These are phyloP conservation scores for Erpobdella octoculata DNA, from an alignment of 2,888 invertebrate genomes.

Conservation along the genomic window DNA sequence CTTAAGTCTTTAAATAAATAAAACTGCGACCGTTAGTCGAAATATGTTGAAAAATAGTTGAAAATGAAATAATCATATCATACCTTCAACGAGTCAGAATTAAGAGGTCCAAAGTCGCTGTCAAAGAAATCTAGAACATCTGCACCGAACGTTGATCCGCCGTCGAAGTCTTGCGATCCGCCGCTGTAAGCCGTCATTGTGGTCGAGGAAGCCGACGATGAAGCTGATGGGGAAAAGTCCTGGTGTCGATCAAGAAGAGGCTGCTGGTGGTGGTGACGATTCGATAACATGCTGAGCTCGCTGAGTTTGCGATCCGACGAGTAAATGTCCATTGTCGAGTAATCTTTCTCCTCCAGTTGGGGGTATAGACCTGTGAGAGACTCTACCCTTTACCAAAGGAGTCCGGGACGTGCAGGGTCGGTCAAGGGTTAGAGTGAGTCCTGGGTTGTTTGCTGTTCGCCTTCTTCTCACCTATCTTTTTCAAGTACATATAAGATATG, in stretches of 20 bases:
- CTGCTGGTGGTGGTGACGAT: not conserved
- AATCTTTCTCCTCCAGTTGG: slow-evolving; percentile 16
- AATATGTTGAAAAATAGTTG: too few species aligned
- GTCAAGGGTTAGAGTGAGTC: slow-evolving; percentile 1
- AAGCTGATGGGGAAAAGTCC: not conserved
- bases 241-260: not conserved
- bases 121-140: slow-evolving; percentile 4
- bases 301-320: slow-evolving; percentile 14
- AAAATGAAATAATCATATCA: too few species aligned
- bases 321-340: slow-evolving; percentile 15
- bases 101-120: not conserved
- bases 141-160: not conserved
- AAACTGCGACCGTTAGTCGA: too few species aligned
- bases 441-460: not conserved
- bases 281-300: slow-evolving; percentile 2
- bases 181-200: too few species aligned
- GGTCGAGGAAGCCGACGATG: not conserved
- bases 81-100: too few species aligned
- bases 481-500: slow-evolving; percentile 5
- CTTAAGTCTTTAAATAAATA: too few species aligned
- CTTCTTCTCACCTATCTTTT: slow-evolving; percentile 7
- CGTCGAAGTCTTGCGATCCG: not conserved
- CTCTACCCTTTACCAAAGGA: too few species aligned
- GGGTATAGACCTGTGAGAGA: too few species aligned
- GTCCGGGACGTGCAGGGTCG: slow-evolving; percentile 5